phyloP scores from a whole-genome alignment of 2,797 vertebrate genomes.

The Myotis planiceps region DNA sequence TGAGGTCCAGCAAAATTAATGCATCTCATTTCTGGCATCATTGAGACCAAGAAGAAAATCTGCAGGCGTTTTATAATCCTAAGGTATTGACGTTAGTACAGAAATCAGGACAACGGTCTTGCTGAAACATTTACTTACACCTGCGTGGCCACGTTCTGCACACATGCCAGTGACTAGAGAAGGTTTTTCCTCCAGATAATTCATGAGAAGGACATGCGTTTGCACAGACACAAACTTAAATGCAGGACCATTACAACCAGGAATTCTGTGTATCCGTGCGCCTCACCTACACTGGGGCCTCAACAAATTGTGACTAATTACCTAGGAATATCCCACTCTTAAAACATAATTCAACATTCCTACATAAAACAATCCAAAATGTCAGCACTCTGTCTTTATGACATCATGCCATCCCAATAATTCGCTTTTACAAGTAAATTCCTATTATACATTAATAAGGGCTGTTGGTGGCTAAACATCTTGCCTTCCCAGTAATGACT shows the following conservation, averaged over 20 bases:
- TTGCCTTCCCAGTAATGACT: conserved; percentile 88
- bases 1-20: conserved; percentile 84
- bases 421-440: conserved; percentile 91
- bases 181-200: conserved; percentile 19
- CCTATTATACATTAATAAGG: conserved; percentile 91
- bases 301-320: conserved; percentile 85
- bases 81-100: conserved; percentile 78
- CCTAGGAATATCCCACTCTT: conserved; percentile 82
- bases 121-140: conserved; percentile 69
- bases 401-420: conserved; percentile 88
- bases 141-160: background rate
- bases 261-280: conserved; percentile 49
- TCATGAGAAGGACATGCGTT: conserved; percentile 70
- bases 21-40: conserved; percentile 81
- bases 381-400: conserved; percentile 90
- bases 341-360: conserved; percentile 86
- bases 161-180: background rate
- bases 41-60: conserved; percentile 75
- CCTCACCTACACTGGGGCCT: conserved; percentile 71
- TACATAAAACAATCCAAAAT: conserved; percentile 87
- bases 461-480: conserved; percentile 90
- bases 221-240: conserved; percentile 55
- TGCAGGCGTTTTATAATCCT: conserved; percentile 73
- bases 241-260: conserved; percentile 66
- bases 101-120: conserved; percentile 73